These are phyloP conservation scores for Bimastos eiseni DNA, from an alignment of 2,888 invertebrate species.

Conservation along the genomic window DNA sequence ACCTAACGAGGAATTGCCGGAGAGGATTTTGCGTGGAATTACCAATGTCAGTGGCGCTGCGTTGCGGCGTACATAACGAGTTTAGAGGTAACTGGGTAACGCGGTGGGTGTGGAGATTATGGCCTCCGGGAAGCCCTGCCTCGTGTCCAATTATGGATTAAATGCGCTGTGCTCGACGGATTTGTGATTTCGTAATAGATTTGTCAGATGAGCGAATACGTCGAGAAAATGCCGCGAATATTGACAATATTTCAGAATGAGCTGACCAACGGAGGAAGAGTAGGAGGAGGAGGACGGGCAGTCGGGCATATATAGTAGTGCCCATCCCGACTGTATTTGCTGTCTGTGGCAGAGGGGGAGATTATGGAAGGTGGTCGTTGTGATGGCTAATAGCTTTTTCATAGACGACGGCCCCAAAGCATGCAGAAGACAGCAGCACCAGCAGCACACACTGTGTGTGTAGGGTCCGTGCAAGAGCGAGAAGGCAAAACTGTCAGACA, in stretches of 20 bases:
- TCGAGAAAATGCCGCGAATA: constrained; percentile 13
- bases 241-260: constrained; percentile 25
- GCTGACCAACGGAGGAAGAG: not conserved
- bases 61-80: constrained; percentile 4
- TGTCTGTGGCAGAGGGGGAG: not conserved
- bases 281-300: not conserved
- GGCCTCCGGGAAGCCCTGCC: not conserved
- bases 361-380: not conserved
- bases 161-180: constrained; percentile 22
- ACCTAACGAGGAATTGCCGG: not conserved
- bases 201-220: constrained; percentile 16
- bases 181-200: constrained; percentile 24
- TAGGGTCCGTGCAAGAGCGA: not conserved
- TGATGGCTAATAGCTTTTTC: constrained; percentile 13
- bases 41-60: not conserved
- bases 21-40: constrained; percentile 8
- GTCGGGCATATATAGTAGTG: too few species aligned
- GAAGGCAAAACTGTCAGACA: not conserved
- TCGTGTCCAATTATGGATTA: constrained; percentile 26
- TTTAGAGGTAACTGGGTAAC: not conserved
- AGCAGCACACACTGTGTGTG: not conserved
- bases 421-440: not conserved
- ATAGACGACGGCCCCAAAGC: not conserved
- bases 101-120: constrained; percentile 14
- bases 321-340: not conserved